Base-by-base conservation (phyloP, 2,113 vertebrate species). In the Erythrocercus mccallii region DNA sequence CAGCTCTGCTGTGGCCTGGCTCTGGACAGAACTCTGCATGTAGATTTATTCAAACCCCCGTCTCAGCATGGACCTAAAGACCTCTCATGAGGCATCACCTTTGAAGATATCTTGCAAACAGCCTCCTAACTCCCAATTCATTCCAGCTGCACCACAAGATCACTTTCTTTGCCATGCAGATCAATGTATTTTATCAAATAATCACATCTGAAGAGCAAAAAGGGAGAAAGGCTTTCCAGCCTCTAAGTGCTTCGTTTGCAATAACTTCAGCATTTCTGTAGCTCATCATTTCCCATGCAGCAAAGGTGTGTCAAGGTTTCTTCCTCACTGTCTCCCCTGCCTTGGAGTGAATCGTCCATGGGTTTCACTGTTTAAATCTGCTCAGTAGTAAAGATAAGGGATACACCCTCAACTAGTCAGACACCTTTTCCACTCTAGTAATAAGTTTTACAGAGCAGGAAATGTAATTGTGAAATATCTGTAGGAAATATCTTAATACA, bases 171-270 rank as follows among this genome's bases (percentile, higher is more conserved):
- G 76, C 95, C 48, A 25, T 71, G 47, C 57, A 93, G 90, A 97
- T 96, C 92, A 93, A 79, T 95, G 92, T 69, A 65, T 94, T 96
- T 69, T 94, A 86, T 86, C 86, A 88, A 92, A 93, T 88, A 88
- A 93, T 93, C 86, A 71, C 88, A 93, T 95, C 86, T 88, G 93
- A 96, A 80, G 88, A 79, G 72, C 48, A 93, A 72, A 81, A 78
- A 56, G 23, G 21, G 56, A 74, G 56, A 71, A 95, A 60, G 31
- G 20, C 56, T 92, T 93, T 81, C 21, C 72, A 70, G 48, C 8
- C 65, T 86, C 47, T 70, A 31, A 74, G 79, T 12, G 19, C 58
- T 56, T 31, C 4, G 1, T 88, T 94, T 84, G 56, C 53, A 64
- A 2, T 84, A 93, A 60, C 68, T 72, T 66, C 15, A 37, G 37